A percentile compares a stretch with the other conserved stretches of the same genome.
Conservation (phyloP, 2,797 vertebrate species). For the Chelmon rostratus region DNA sequence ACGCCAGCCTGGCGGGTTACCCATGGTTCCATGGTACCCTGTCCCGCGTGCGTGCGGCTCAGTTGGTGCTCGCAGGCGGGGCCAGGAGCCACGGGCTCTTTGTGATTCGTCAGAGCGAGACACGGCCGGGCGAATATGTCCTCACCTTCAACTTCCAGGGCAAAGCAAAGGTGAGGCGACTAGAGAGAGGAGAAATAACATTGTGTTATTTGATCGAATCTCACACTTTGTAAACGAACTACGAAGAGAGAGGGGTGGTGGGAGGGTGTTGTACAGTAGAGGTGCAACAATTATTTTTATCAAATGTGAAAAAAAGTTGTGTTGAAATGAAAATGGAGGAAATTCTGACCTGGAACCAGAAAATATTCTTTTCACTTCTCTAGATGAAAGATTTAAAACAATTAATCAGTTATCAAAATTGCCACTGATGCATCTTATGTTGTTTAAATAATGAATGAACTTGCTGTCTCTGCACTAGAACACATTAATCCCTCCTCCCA, state of each 20-base stretch:
- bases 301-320: background rate
- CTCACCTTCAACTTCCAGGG: constrained; percentile 99
- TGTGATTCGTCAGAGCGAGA: constrained; percentile 97
- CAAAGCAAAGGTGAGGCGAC: constrained; percentile 93
- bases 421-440: background rate
- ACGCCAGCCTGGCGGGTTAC: constrained; percentile 89
- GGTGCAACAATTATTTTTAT: background rate
- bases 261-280: background rate
- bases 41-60: constrained; percentile 93
- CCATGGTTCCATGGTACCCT: constrained; percentile 98
- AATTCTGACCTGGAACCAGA: background rate
- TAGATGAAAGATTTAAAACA: background rate
- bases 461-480: background rate
- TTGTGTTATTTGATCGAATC: background rate
- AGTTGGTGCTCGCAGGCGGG: constrained; percentile 94
- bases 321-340: background rate
- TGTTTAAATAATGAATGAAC: background rate
- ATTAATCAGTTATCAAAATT: background rate
- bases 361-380: background rate
- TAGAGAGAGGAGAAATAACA: background rate
- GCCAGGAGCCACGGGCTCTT: constrained; percentile 94
- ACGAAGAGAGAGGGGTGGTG: background rate
- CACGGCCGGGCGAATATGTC: constrained; percentile 95
- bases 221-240: background rate
- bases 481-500: constrained; percentile 15